A percentile compares a stretch with the other conserved stretches of the same genome.
Conservation (phyloP, 2,888 invertebrate genomes). For the Dicyrtomina minuta region DNA sequence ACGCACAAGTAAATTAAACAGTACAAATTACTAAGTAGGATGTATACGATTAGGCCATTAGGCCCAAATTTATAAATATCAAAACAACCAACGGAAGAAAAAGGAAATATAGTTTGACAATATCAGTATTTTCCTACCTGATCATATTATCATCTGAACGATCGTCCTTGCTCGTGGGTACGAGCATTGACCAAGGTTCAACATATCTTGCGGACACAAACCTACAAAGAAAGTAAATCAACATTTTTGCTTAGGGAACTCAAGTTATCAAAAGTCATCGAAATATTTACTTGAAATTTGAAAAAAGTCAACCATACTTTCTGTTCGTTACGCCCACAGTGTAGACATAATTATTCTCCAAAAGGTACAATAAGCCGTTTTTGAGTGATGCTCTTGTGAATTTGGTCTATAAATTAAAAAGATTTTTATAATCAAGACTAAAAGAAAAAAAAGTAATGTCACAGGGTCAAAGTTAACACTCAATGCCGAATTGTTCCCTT, state of each 20-base stretch:
- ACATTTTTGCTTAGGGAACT: neutral
- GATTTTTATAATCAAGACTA: neutral
- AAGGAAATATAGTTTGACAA: too few relatives aligned
- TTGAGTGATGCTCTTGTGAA: slow-evolving; percentile 23
- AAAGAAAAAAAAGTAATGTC: neutral
- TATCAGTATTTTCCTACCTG: neutral
- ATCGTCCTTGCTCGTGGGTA: neutral
- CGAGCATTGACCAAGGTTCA: slow-evolving; percentile 13
- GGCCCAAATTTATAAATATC: neutral
- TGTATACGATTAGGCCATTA: neutral
- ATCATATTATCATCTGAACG: neutral
- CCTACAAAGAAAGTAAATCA: slow-evolving; percentile 1
- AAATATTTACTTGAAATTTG: too few relatives aligned
- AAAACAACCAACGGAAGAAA: too few relatives aligned
- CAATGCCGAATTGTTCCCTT: neutral
- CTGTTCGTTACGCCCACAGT: slow-evolving; percentile 24
- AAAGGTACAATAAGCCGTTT: slow-evolving; percentile 31
- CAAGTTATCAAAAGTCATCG: too few relatives aligned
- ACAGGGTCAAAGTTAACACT: too few relatives aligned
- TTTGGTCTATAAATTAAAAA: slow-evolving; percentile 15
- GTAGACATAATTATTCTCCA: slow-evolving; percentile 34
- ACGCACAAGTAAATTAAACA: neutral
- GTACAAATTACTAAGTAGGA: neutral
- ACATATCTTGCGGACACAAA: slow-evolving; percentile 4
- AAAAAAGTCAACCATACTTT: slow-evolving; percentile 8